These are phyloP conservation scores for Athalia circularis DNA, from an alignment of 2,888 invertebrate species.

Conservation along the genomic window DNA sequence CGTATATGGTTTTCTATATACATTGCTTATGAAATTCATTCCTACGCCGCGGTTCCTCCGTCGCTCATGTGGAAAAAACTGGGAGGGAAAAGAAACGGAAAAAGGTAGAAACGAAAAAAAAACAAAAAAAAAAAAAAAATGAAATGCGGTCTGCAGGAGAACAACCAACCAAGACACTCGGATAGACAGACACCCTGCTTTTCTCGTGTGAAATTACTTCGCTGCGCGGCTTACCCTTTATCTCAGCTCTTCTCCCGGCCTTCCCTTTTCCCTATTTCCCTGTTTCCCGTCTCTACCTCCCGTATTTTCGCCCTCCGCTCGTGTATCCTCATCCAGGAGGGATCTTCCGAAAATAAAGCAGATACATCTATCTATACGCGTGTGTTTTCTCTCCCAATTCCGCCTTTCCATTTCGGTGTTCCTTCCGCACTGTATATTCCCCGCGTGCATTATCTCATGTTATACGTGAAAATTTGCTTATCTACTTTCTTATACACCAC, in stretches of 20 bases:
- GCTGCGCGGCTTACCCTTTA: conserved; percentile 72
- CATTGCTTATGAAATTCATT: no score
- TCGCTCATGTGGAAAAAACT: no score
- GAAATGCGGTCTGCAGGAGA: conserved; percentile 18
- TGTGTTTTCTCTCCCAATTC: conserved; percentile 55
- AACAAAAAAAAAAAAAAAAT: no score
- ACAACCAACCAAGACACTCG: conserved; percentile 30
- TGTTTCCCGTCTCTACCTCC: conserved; percentile 30
- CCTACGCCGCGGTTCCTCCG: no score
- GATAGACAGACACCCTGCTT: conserved; percentile 36
- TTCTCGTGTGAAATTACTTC: conserved; percentile 73
- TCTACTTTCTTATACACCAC: background rate
- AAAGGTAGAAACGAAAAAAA: no score
- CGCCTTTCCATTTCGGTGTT: conserved; percentile 16
- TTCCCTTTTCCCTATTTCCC: conserved; percentile 59
- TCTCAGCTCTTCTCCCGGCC: conserved; percentile 54
- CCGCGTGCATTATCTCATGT: background rate
- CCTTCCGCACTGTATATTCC: no score
- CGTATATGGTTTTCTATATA: no score
- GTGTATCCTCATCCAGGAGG: conserved; percentile 71
- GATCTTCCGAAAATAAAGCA: conserved; percentile 71
- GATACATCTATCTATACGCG: conserved; percentile 66
- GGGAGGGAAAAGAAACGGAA: no score
- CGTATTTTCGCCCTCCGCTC: conserved; percentile 44
- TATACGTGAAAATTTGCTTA: background rate